These are phyloP conservation scores for Paedocypris micromegethes DNA, from an alignment of 2,797 vertebrate species.

Conservation along the genomic window DNA sequence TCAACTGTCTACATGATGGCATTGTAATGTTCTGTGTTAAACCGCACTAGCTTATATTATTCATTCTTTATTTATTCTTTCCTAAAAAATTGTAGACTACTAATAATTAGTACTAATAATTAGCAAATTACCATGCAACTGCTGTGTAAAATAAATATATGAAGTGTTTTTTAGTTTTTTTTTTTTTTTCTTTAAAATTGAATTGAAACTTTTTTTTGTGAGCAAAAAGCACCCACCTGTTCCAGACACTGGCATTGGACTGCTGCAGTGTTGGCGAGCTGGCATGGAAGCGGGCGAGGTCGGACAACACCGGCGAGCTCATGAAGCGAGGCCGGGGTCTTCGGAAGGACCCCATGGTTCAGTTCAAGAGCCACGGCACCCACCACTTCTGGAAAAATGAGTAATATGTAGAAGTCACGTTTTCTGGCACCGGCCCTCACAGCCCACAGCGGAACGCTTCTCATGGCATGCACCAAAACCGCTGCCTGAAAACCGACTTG, in stretches of 20 bases:
- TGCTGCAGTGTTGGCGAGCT: slow-evolving; percentile 76
- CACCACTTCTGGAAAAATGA: background rate
- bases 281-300: slow-evolving; percentile 87
- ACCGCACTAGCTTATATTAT: no score
- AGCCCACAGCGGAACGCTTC: background rate
- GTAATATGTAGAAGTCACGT: slow-evolving; percentile 11
- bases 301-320: slow-evolving; percentile 92
- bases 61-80: no score
- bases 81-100: no score
- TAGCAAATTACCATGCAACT: no score
- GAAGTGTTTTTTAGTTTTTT: no score
- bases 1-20: no score
- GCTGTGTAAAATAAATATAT: no score
- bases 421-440: background rate
- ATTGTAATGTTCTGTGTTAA: no score
- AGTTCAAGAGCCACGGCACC: slow-evolving; percentile 1
- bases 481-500: slow-evolving; percentile 9
- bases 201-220: background rate
- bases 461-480: slow-evolving; percentile 2
- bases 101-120: no score
- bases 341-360: slow-evolving; percentile 85
- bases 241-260: slow-evolving; percentile 88
- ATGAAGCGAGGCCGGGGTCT: slow-evolving; percentile 87
- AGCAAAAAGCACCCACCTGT: slow-evolving; percentile 71
- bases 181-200: no score